phyloP scores from a whole-genome alignment of 2,888 invertebrate genomes.

The Autographa gamma region DNA sequence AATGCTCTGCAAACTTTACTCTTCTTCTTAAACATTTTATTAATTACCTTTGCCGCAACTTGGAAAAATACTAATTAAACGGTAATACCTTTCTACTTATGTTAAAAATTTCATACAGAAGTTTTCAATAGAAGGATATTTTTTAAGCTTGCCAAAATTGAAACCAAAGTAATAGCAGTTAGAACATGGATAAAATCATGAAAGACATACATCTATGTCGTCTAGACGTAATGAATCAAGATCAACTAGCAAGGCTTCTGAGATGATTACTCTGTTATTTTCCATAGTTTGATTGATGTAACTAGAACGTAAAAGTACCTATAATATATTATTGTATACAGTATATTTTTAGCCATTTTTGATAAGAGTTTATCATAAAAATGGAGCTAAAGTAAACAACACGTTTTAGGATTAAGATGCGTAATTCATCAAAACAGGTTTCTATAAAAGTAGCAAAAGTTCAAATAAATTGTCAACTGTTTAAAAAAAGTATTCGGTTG shows the following conservation, averaged over 20 bases:
- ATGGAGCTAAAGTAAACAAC: not conserved
- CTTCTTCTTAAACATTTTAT: too few relatives aligned
- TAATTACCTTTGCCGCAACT: too few relatives aligned
- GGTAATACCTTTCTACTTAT: too few relatives aligned
- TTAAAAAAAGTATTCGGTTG: constrained; percentile 24
- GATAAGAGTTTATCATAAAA: not conserved
- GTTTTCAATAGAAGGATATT: not conserved
- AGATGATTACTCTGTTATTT: constrained; percentile 63
- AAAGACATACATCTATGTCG: constrained; percentile 13
- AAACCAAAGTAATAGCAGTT: not conserved
- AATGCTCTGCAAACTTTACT: too few relatives aligned
- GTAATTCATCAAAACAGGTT: constrained; percentile 5
- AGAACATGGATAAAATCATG: constrained; percentile 7
- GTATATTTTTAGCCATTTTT: constrained; percentile 35
- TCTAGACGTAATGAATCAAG: constrained; percentile 43
- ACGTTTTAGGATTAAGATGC: not conserved
- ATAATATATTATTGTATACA: constrained; percentile 13
- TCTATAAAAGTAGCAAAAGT: not conserved
- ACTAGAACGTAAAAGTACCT: constrained; percentile 17
- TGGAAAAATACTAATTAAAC: too few relatives aligned
- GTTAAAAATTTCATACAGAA: too few relatives aligned
- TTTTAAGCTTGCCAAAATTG: not conserved
- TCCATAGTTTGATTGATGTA: constrained; percentile 60
- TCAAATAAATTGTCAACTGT: not conserved
- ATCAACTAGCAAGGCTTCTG: constrained; percentile 57